These are phyloP conservation scores for Carlito syrichta DNA, from an alignment of 2,113 vertebrate genomes.

Conservation along the genomic window DNA sequence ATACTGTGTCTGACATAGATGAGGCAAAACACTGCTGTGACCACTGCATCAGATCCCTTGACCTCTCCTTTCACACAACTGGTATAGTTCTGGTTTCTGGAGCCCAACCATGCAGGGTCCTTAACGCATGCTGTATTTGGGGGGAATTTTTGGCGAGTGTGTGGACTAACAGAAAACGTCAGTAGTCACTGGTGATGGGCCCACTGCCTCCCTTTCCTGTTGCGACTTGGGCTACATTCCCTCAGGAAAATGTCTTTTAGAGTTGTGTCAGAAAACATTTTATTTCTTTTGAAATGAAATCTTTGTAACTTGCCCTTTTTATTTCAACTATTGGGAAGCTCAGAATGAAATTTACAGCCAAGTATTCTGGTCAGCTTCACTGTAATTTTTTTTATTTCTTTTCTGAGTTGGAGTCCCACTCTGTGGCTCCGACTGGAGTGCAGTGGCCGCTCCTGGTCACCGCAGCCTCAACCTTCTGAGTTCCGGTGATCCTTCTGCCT, in stretches of 20 bases:
- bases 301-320: background rate
- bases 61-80: background rate
- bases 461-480: no score
- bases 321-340: background rate
- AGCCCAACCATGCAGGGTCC: background rate
- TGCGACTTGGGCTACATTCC: background rate
- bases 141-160: background rate
- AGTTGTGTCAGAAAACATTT: background rate
- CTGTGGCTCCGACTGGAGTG: no score
- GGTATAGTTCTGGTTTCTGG: background rate
- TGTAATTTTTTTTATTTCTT: background rate
- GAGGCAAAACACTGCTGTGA: conserved; percentile 23
- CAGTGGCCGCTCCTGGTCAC: no score
- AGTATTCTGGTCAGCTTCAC: background rate
- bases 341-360: conserved; percentile 3
- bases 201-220: background rate
- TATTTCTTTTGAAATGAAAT: background rate
- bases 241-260: background rate
- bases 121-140: background rate
- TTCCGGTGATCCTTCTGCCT: no score
- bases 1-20: conserved; percentile 23
- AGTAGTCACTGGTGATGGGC: background rate
- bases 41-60: background rate
- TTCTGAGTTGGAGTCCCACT: no score
- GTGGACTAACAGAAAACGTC: background rate